Evolutionary conservation across 2,797 vertebrate genomes (phyloP), one percentile per base, ranked within the genome.

Genomic region (Pangasius larnaudii): DNA sequence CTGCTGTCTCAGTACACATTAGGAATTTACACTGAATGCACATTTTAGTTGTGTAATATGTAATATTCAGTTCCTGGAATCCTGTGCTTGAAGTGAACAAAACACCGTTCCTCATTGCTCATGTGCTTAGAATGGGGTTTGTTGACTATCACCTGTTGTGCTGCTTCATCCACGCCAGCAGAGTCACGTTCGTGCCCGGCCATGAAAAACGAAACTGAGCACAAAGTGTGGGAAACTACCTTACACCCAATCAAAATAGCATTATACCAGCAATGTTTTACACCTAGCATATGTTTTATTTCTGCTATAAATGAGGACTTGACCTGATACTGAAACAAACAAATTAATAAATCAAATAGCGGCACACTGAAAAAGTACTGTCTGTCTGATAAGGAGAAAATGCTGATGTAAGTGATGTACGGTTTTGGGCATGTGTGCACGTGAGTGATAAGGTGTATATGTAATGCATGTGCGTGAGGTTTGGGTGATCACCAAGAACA

Each of bases 311-410:
- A 56, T 33, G 9, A 56, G 74, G 14, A 30, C 49, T 77, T 77
- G 4, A 6, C 5, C 24, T 51, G 0, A 10, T 75, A 16, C 6
- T 18, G 2, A 30, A 9, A 30, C 33, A 78, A 78, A 56, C 18
- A 33, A 10, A 19, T 33, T 3, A 53, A 78, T 78, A 11, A 18
- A 77, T 30, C 14, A n/a, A 30, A 51, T 59, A 81, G 13, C 33
- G 16, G 16, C 22, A 42, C 19, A 27, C 24, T n/a, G 79, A 81
- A 27, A 80, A 58, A 59, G 10, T 58, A 30, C 53, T 42, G 56
- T 81, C 56, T 42, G 36, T 42, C 79, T 61, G 79, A 81, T 81
- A 81, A 16, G 56, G 11, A 59, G 56, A 39, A 80, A 59, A 80
- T 59, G 5, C 78, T 59, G 78, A 42, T 80, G 33, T 7, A 24